Base-by-base conservation (phyloP, 2,797 vertebrate species). In the Gadopsis bispinosus region DNA sequence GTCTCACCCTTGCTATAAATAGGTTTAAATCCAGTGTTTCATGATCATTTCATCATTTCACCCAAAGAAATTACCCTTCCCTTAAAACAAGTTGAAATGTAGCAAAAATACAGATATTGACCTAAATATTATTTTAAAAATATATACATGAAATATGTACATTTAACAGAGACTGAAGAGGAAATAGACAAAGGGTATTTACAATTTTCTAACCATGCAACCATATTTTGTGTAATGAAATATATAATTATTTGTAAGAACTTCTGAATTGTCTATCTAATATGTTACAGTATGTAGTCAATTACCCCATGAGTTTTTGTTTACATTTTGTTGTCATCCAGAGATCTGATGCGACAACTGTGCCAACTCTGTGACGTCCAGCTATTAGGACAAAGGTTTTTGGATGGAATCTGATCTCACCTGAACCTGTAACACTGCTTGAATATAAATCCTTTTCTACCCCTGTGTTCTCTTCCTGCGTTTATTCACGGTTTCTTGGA, bases 311-410 rank as follows among this genome's bases (percentile, higher is more conserved):
- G 60, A 54, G 39, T 66, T 89, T 88, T 67, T 82, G 70, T 90
- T 89, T 77, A 77, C 67, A 79, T 87, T 78, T 70, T 80, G 39
- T 78, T 81, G 58, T 83, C 75, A 86, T 86, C 63, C 63, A 88
- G 87, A 92, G 79, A 90, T 91, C 81, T 89, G 75, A 92, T 89
- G 83, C 90, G 87, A 91, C 83, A 87, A 90, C 92, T 90, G 91
- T 93, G 88, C 82, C 77, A 83, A 91, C 80, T 87, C 66, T 90
- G 86, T 90, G 84, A 91, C 66, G 76, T 87, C 85, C 80, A 68
- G 43, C 77, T 86, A 79, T 77, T 61, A 43, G 83, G 81, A 85
- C 80, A 60, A 78, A 80, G 71, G 75, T 80, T 91, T 90, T 79
- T 78, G 85, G 78, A 83, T 87, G 83, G 85, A 89, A 83, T 86